Conservation (phyloP, 2,113 vertebrate species). For the Proterorhinus semilunaris region DNA sequence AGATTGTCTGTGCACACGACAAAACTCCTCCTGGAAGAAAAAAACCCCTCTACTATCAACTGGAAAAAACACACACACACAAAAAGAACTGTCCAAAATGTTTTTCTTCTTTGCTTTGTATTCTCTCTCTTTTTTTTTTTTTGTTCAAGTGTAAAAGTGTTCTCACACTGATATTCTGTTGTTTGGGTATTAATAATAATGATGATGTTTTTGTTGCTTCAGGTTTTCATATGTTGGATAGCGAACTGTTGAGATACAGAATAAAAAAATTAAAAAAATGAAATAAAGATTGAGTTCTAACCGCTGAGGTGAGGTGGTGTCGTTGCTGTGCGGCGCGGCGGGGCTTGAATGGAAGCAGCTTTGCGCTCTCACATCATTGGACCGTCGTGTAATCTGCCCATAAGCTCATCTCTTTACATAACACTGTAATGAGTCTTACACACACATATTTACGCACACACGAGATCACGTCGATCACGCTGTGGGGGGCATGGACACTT, state of each 20-base stretch:
- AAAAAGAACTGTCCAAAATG: constrained; percentile 50
- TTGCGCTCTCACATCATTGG: constrained; percentile 35
- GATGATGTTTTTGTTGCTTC: constrained; percentile 68
- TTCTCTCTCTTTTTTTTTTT: constrained; percentile 53
- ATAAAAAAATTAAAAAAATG: constrained; percentile 52
- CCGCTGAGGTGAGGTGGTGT: constrained; percentile 40
- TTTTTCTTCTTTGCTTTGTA: constrained; percentile 39
- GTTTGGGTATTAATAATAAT: constrained; percentile 54
- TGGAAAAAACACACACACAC: too few relatives aligned
- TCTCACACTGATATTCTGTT: constrained; percentile 62
- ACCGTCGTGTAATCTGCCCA: constrained; percentile 56
- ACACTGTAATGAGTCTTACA: constrained; percentile 54
- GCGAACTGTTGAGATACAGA: constrained; percentile 67
- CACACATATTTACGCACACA: not conserved
- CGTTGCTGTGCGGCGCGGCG: not conserved
- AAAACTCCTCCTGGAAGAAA: constrained; percentile 36
- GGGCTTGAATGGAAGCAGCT: not conserved
- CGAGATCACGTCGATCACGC: too few relatives aligned
- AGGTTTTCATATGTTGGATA: constrained; percentile 73
- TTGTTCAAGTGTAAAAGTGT: constrained; percentile 53
- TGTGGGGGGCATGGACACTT: too few relatives aligned
- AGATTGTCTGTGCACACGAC: constrained; percentile 80
- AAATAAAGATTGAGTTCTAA: constrained; percentile 77
- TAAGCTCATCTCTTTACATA: constrained; percentile 70
- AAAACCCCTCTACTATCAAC: constrained; percentile 43